Conservation (phyloP, 1,140 invertebrate species). For the Drosophila obscura region DNA sequence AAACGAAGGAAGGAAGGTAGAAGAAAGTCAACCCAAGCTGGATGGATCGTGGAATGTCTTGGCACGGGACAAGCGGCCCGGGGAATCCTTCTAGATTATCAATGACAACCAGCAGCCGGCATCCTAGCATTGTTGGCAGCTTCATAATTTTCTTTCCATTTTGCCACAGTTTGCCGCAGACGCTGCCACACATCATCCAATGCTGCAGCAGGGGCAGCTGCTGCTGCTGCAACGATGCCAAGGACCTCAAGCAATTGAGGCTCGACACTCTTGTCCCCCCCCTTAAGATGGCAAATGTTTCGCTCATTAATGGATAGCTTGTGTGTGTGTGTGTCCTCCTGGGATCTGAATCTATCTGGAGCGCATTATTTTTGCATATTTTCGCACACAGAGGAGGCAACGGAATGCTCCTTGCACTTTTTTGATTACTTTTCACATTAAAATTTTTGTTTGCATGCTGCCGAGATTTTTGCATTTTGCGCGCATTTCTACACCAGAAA, state of each 20-base stretch:
- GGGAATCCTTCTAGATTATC: slow-evolving; percentile 64
- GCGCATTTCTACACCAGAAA: slow-evolving; percentile 70
- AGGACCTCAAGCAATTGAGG: slow-evolving; percentile 52
- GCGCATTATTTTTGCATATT: slow-evolving; percentile 69
- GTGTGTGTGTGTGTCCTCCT: slow-evolving; percentile 16
- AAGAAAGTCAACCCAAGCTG: slow-evolving; percentile 55
- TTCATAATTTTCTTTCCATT: slow-evolving; percentile 71
- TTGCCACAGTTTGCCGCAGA: slow-evolving; percentile 55
- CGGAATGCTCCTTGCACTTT: slow-evolving; percentile 60
- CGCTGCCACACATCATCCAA: slow-evolving; percentile 26
- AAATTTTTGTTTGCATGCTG: slow-evolving; percentile 29
- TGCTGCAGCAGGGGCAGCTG: slow-evolving; percentile 44
- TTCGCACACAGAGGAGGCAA: slow-evolving; percentile 37
- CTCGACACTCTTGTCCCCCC: slow-evolving; percentile 36
- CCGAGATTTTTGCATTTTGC: slow-evolving; percentile 80
- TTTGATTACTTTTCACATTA: slow-evolving; percentile 39
- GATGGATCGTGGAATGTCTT: slow-evolving; percentile 40
- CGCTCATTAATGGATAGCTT: slow-evolving; percentile 42
- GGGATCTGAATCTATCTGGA: neutral
- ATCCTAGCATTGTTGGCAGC: slow-evolving; percentile 55
- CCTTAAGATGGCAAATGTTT: slow-evolving; percentile 50
- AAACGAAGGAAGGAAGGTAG: slow-evolving; percentile 7
- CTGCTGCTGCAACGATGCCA: slow-evolving; percentile 11
- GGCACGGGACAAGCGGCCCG: slow-evolving; percentile 59
- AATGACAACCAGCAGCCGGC: slow-evolving; percentile 78